Base-by-base conservation (phyloP, 2,797 vertebrate species). In the Pseudochirops cupreus region DNA sequence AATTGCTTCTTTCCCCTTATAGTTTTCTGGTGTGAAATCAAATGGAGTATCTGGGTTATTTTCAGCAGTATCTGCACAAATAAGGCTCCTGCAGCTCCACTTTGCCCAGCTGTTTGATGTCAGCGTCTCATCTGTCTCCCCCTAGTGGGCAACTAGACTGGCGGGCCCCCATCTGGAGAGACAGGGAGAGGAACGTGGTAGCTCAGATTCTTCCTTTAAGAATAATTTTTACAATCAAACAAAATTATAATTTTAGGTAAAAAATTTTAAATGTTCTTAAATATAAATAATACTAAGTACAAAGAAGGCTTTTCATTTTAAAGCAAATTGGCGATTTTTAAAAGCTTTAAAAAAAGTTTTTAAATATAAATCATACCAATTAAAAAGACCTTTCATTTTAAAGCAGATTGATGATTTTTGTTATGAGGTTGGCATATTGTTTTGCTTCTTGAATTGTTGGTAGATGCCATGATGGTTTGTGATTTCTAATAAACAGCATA, bases 41-140 rank as follows among this genome's bases (percentile, higher is more conserved):
- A 99, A 99, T 0, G 99, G 99, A 96, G 98, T 99, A 96, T 99
- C 99, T 95, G 99, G 97, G 96, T 99, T 99, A 98, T 99, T 99
- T 95, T 99, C 99, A 96, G 99, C 98, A 95, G 99, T 99, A 97
- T 99, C 99, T 99, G 97, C 99, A 99, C 99, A 99, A 99, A 99
- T 94, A 99, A 98, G 91, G 98, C 98, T 97, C 99, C 99, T 93
- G 99, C 99, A 33, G 99, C 99, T 98, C 99, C 98, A 97, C 98
- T 98, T 0, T 99, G 98, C 10, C 96, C 98, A 96, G 99, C 98
- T 91, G 99, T 99, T 97, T 97, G 98, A 96, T 99, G 99, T 91
- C 99, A 96, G 97, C 98, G 98, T 93, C 99, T 99, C 95, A 99
- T 98, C 95, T 99, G 99, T 96, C 98, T 99, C 95, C 98, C 98